Base-by-base conservation (phyloP, 2,113 vertebrate genomes). In the Trachemys scripta region DNA sequence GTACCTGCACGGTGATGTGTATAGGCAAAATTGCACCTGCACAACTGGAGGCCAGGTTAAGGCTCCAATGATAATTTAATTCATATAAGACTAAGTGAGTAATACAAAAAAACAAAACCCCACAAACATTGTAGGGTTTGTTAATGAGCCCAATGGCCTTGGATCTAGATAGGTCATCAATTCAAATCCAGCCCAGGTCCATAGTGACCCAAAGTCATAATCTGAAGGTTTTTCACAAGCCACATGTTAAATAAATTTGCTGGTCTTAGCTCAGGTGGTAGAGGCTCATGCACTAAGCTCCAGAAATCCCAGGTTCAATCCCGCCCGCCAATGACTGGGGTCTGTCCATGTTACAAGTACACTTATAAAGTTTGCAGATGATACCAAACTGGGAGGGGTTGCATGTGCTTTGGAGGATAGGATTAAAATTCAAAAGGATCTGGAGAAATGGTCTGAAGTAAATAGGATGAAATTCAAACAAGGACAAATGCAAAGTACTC, bases 111-210 rank as follows among this genome's bases (percentile, higher is more conserved):
- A 82, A 22, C 89, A 91, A 50, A 65, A 31, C 31, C 14, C 83
- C 19, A 51, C 47, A 95, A 86, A 93, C 82, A 62, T 84, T 86
- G 56, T 16, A 79, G 80, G 57, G 17, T 72, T 50, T 35, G 78
- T 72, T 50, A 80, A 79, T 4, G 45, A 38, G 17, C 56, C 5
- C 78, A 35, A 88, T 57, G 29, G 4, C 54, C 24, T 79, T 81
- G 80, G 38, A 62, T 12, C 90, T 95, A 25, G 56, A 89, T 76
- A 87, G 69, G 20, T 76, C 54, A 31, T 25, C 53, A 79, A 1
- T 94, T 96, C 50, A 94, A 94, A 92, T 38, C 1, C 10, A 85
- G 22, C 91, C 95, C 86, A 53, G 84, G 78, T 82, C 80, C 86
- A 10, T 85, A 72, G 85, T 78, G 93, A 85, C 69, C 82, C 87